These are phyloP conservation scores for Heliconius hewitsoni DNA, from an alignment of 1,140 invertebrate species.

Conservation along the genomic window DNA sequence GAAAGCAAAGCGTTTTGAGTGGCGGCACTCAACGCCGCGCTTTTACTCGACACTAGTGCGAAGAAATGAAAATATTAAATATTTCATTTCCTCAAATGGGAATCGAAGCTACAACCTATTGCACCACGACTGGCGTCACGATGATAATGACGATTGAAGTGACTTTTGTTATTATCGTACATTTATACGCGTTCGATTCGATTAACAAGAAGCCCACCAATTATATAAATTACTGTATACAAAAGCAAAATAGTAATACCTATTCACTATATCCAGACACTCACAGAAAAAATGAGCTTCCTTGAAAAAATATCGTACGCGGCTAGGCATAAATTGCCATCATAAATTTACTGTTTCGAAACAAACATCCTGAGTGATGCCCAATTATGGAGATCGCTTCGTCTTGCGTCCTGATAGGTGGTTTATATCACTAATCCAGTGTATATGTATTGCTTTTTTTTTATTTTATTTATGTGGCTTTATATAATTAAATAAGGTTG, in stretches of 20 bases:
- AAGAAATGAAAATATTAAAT: too few relatives aligned
- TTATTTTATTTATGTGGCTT: background rate
- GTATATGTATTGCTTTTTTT: constrained; percentile 35
- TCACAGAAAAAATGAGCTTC: constrained; percentile 38
- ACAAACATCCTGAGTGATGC: constrained; percentile 52
- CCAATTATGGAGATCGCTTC: constrained; percentile 54
- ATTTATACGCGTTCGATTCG: background rate
- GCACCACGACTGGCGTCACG: too few relatives aligned
- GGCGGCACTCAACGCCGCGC: too few relatives aligned
- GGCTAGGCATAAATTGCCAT: constrained; percentile 52
- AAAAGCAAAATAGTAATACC: constrained; percentile 5
- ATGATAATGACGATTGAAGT: too few relatives aligned
- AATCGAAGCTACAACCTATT: too few relatives aligned
- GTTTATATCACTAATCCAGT: constrained; percentile 42
- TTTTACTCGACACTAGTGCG: too few relatives aligned
- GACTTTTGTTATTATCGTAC: too few relatives aligned
- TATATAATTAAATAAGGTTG: background rate
- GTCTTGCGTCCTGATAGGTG: constrained; percentile 46
- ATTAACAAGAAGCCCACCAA: background rate
- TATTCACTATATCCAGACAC: constrained; percentile 33
- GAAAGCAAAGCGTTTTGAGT: too few relatives aligned
- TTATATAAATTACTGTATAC: background rate
- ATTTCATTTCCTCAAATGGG: too few relatives aligned
- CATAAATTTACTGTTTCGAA: constrained; percentile 47
- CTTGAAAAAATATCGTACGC: constrained; percentile 44